These are phyloP conservation scores for Arion vulgaris DNA, from an alignment of 1,140 invertebrate species.

Conservation along the genomic window DNA sequence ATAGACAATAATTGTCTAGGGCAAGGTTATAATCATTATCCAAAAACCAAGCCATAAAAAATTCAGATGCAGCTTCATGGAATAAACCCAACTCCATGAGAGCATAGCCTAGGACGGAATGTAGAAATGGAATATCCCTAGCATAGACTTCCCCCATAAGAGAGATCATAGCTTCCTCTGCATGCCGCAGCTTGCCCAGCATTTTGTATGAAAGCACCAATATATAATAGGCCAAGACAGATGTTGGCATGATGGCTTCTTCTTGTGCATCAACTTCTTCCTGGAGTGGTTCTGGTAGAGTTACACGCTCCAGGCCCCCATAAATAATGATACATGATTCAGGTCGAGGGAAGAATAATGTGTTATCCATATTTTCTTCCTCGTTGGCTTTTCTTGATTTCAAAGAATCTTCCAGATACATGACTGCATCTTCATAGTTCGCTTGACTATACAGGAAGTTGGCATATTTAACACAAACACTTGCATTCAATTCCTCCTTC, in stretches of 20 bases:
- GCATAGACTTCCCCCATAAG: conserved; percentile 61
- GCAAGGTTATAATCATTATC: conserved; percentile 65
- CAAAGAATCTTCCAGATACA: conserved; percentile 59
- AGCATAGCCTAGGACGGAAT: conserved; percentile 64
- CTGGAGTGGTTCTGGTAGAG: conserved; percentile 66
- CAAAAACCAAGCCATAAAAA: conserved; percentile 55
- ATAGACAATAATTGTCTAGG: conserved; percentile 65
- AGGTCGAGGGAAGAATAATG: conserved; percentile 26
- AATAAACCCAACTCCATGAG: conserved; percentile 67
- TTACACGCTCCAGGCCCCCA: conserved; percentile 66
- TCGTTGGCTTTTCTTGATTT: conserved; percentile 47
- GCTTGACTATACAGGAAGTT: conserved; percentile 68
- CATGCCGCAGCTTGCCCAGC: conserved; percentile 52
- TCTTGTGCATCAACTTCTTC: conserved; percentile 68
- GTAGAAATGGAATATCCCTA: conserved; percentile 61
- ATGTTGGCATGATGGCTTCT: conserved; percentile 64
- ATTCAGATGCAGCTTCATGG: conserved; percentile 62
- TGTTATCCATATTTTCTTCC: conserved; percentile 33
- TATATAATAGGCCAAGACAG: conserved; percentile 60
- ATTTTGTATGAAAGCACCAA: conserved; percentile 62
- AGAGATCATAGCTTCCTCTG: conserved; percentile 56
- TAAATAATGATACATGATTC: conserved; percentile 56
- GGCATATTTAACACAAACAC: conserved; percentile 67
- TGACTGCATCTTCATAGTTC: conserved; percentile 64
- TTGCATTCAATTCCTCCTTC: conserved; percentile 58